These are phyloP conservation scores for Epinephelus awoara DNA, from an alignment of 2,797 vertebrate species.

Conservation along the genomic window DNA sequence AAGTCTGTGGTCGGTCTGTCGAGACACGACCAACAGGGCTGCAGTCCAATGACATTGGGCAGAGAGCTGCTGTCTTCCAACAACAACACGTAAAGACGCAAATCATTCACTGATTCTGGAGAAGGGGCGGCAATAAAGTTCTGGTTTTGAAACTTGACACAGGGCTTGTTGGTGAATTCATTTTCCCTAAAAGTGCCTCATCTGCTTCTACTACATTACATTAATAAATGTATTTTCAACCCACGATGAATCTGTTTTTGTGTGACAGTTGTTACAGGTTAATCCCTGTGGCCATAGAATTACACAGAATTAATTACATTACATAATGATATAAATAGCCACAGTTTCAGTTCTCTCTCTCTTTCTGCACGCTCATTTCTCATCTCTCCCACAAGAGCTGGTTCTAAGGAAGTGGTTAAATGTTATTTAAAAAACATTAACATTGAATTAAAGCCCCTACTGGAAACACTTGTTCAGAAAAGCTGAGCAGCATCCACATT, in stretches of 20 bases:
- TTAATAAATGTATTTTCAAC: neutral
- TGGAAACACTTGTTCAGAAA: conserved; percentile 8
- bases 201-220: neutral
- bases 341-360: neutral
- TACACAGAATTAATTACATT: neutral
- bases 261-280: neutral
- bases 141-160: conserved; percentile 12
- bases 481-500: neutral
- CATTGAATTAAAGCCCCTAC: neutral
- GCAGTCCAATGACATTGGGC: conserved; percentile 38
- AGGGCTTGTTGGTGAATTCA: neutral
- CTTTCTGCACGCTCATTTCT: neutral
- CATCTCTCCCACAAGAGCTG: neutral
- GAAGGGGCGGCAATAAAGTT: neutral
- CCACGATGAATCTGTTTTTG: neutral
- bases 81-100: conserved; percentile 37
- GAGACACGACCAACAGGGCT: conserved; percentile 40
- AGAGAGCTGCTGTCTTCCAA: conserved; percentile 32
- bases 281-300: conserved; percentile 23
- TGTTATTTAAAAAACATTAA: conserved; percentile 1
- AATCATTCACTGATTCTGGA: conserved; percentile 26
- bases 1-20: conserved; percentile 61
- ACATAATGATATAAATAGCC: neutral
- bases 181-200: neutral
- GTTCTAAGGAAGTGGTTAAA: neutral